Evolutionary conservation across 2,888 invertebrate genomes (phyloP).

Genomic region (Rhingia rostrata): DNA sequence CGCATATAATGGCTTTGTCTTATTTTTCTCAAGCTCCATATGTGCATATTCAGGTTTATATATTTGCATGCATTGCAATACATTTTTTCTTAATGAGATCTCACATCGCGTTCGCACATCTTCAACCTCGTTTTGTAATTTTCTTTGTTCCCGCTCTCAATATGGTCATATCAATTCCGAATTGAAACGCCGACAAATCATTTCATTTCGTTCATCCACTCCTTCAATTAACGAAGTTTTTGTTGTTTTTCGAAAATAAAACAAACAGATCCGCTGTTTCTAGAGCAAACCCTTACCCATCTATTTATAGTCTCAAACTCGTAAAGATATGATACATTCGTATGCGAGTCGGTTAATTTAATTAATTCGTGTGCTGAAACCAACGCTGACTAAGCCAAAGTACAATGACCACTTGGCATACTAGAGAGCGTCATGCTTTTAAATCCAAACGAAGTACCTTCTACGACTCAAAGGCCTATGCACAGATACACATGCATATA

Average conservation of each 20-base stretch:
- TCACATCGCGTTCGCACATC: no score
- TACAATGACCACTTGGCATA: conserved; percentile 29
- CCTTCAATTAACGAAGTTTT: background rate
- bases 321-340: background rate
- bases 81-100: no score
- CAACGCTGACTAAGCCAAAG: conserved; percentile 15
- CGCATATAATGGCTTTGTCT: no score
- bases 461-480: conserved; percentile 1
- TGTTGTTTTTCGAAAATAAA: background rate
- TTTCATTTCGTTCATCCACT: conserved; percentile 2
- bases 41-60: no score
- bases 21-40: no score
- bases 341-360: conserved; percentile 29
- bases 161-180: no score
- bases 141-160: no score
- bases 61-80: no score
- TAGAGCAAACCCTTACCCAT: conserved; percentile 25
- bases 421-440: conserved; percentile 11
- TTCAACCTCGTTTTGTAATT: no score
- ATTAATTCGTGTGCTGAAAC: conserved; percentile 47
- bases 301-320: conserved; percentile 31
- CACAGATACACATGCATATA: conserved; percentile 6
- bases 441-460: conserved; percentile 31
- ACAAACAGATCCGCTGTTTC: background rate
- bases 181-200: background rate